Conservation (phyloP, 1,140 invertebrate species). For the Drosophila insularis region DNA sequence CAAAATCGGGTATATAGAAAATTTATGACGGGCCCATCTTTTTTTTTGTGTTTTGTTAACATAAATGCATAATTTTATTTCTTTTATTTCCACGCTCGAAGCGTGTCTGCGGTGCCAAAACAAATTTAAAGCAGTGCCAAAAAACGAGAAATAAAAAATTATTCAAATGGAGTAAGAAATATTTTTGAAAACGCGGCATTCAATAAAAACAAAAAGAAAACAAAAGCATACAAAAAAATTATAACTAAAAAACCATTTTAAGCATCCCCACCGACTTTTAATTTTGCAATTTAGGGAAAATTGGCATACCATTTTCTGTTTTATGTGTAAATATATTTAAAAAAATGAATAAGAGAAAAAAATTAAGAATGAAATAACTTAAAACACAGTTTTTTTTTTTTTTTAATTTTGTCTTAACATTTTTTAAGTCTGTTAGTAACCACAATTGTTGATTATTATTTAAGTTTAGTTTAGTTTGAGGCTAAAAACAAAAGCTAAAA, state of each 20-base stretch:
- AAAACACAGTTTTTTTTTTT: constrained; percentile 57
- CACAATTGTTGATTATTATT: constrained; percentile 82
- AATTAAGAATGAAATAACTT: constrained; percentile 13
- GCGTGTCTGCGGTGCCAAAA: constrained; percentile 76
- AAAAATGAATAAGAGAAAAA: constrained; percentile 15
- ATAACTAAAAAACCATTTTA: constrained; percentile 32
- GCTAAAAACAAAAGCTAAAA: constrained; percentile 57
- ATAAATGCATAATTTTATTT: constrained; percentile 40
- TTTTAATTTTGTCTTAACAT: constrained; percentile 44
- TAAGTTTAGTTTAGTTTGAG: constrained; percentile 82
- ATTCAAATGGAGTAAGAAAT: constrained; percentile 4
- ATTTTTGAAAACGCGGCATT: constrained; percentile 14
- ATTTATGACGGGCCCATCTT: neutral
- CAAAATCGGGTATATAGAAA: too few species aligned
- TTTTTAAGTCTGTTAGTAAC: constrained; percentile 74
- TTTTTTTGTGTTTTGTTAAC: neutral
- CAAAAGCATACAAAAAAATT: constrained; percentile 7
- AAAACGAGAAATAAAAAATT: constrained; percentile 47
- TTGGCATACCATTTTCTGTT: constrained; percentile 45
- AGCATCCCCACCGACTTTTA: constrained; percentile 65
- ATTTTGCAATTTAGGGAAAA: constrained; percentile 4
- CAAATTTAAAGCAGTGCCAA: constrained; percentile 75
- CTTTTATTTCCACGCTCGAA: constrained; percentile 66
- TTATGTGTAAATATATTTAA: constrained; percentile 51
- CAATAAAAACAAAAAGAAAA: constrained; percentile 8